A percentile compares a stretch with the other conserved stretches of the same genome.
phyloP scores from a whole-genome alignment of 1,140 invertebrate species.

The Drosophila sechellia region DNA sequence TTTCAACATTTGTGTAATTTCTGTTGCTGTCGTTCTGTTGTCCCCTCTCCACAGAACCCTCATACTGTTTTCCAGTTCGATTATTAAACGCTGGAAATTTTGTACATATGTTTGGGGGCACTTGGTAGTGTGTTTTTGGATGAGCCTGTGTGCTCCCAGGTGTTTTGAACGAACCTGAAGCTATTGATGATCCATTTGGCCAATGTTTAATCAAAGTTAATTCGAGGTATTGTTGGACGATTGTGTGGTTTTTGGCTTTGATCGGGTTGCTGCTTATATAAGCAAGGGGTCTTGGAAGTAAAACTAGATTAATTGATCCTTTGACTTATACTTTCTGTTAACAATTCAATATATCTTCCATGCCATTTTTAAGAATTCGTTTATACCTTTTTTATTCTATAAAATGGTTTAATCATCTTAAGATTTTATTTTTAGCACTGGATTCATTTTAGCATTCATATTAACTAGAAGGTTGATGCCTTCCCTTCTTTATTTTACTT shows the following conservation, averaged over 20 bases:
- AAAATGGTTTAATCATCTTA: too few relatives aligned
- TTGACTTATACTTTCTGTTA: too few relatives aligned
- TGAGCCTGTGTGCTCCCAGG: conserved; percentile 32
- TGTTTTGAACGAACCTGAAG: conserved; percentile 34
- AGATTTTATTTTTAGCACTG: too few relatives aligned
- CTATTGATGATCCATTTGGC: conserved; percentile 59
- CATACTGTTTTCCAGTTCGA: conserved; percentile 38
- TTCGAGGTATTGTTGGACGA: conserved; percentile 62
- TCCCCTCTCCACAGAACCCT: not conserved
- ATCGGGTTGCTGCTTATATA: not conserved
- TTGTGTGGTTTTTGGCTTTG: conserved; percentile 28
- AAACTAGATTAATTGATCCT: too few relatives aligned
- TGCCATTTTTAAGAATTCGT: too few relatives aligned
- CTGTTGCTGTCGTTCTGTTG: conserved; percentile 56
- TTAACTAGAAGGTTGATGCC: too few relatives aligned
- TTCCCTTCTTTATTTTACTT: too few relatives aligned
- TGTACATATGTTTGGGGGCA: conserved; percentile 59
- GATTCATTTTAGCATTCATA: too few relatives aligned
- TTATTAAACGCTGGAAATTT: conserved; percentile 73
- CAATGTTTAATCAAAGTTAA: conserved; percentile 78
- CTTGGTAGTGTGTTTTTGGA: conserved; percentile 27
- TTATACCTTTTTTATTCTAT: too few relatives aligned
- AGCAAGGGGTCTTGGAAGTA: not conserved
- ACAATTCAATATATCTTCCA: too few relatives aligned
- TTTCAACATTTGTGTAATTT: conserved; percentile 74